A percentile compares a stretch with the other conserved stretches of the same genome.
Conservation (phyloP, 2,888 invertebrate species). For the Germaria angustata region DNA sequence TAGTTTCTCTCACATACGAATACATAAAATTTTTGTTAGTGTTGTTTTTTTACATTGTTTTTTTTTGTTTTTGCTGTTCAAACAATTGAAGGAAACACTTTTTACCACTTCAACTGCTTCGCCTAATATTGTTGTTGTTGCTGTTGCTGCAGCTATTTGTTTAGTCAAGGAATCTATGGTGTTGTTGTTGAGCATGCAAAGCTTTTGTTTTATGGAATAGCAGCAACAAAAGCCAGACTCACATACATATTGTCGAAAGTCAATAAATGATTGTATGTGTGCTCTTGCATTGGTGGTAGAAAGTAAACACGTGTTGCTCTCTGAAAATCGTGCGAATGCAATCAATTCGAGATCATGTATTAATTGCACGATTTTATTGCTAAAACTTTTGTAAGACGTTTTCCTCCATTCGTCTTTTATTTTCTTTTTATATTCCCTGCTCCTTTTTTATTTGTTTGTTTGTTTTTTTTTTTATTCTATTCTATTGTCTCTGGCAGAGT, state of each 20-base stretch:
- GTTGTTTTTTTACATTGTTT: constrained; percentile 3
- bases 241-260: constrained; percentile 37
- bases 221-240: constrained; percentile 23
- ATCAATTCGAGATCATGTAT: constrained; percentile 75
- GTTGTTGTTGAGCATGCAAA: constrained; percentile 52
- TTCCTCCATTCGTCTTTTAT: not conserved
- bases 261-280: constrained; percentile 8
- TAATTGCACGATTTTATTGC: constrained; percentile 75
- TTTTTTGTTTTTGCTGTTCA: constrained; percentile 28
- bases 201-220: constrained; percentile 52
- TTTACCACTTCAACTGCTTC: constrained; percentile 53
- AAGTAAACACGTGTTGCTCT: constrained; percentile 74
- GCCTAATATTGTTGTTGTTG: constrained; percentile 45
- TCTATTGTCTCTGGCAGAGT: constrained; percentile 39
- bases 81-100: constrained; percentile 63
- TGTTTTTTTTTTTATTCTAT: not conserved
- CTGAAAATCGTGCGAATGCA: constrained; percentile 74
- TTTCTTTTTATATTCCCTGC: constrained; percentile 1
- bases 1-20: not conserved
- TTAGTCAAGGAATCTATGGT: constrained; percentile 44
- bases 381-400: constrained; percentile 48
- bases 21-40: not conserved
- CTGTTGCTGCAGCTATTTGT: constrained; percentile 49
- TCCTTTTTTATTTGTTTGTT: not conserved
- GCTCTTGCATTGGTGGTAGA: constrained; percentile 43